Percentiles rank a stretch among this genome's conserved stretches.
These are phyloP conservation scores for Mythimna albipuncta DNA, from an alignment of 2,888 invertebrate genomes.

Conservation along the genomic window DNA sequence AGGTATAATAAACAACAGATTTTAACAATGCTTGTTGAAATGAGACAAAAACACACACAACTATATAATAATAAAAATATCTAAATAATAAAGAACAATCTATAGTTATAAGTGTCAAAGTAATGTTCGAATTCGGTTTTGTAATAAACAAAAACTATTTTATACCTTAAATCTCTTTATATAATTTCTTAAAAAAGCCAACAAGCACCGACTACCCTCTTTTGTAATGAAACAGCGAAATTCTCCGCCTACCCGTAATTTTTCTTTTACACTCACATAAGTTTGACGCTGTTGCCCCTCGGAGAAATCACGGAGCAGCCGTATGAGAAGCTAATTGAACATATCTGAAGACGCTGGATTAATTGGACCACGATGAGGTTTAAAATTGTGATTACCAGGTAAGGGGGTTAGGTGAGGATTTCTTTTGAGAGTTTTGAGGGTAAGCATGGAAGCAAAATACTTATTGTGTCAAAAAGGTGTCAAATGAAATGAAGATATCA, in stretches of 20 bases:
- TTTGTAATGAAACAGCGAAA: slow-evolving; percentile 5
- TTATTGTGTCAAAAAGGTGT: too few species aligned
- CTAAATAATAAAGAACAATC: too few species aligned
- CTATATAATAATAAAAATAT: too few species aligned
- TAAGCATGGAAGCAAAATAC: neutral
- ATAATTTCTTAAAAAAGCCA: neutral
- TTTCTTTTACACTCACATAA: slow-evolving; percentile 42
- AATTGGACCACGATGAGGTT: slow-evolving; percentile 61
- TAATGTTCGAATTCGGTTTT: too few species aligned
- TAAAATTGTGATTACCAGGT: slow-evolving; percentile 47
- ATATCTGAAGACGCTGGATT: slow-evolving; percentile 58
- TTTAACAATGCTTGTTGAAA: too few species aligned
- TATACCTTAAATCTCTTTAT: neutral
- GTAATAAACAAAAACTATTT: neutral
- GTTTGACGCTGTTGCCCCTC: slow-evolving; percentile 52
- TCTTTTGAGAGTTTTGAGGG: neutral
- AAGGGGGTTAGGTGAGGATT: neutral
- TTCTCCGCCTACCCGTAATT: slow-evolving; percentile 28
- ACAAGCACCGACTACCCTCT: neutral
- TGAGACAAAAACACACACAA: too few species aligned
- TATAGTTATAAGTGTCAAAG: too few species aligned
- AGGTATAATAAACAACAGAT: too few species aligned
- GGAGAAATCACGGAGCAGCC: slow-evolving; percentile 65
- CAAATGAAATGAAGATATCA: too few species aligned
- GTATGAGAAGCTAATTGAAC: slow-evolving; percentile 63